Evolutionary conservation across 2,888 invertebrate species (phyloP), one percentile per base, ranked within the genome.

Genomic region (Nymphalis polychloros): DNA sequence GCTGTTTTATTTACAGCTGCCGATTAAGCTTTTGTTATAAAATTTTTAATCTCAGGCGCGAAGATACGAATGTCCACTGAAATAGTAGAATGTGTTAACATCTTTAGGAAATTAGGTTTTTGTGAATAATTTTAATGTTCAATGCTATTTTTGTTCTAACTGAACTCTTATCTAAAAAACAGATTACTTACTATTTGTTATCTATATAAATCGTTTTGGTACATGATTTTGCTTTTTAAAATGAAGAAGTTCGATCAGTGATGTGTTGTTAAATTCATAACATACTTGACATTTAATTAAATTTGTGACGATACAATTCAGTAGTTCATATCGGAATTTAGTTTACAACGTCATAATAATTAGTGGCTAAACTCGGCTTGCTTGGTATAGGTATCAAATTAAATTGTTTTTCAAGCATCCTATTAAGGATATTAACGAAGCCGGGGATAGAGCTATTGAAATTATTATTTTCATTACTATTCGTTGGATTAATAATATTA

Each of bases 1-100:
- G 4, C 57, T 19, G 35, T 57, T 41, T 57, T 47, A 60, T 60
- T 60, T 60, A 17, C 17, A 60, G 48, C 17, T 60, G 27, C 13
- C n/a, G 13, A 49, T 31, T 10, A 19, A n/a, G 10, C 31, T 61
- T 27, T 19, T 17, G 49, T 61, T 49, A 31, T 61, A 48, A 59
- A 59, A 59, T 47, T 47, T 13, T 59, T 47, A 27, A 47, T 47
- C 23, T 59, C 47, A 20, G 47, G 48, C 27, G 48, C 8, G 19
- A 10, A 48, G 17, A 31, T 61, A 48, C 60, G 48, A 61, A 31
- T 48, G 27, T 48, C 60, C n/a, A 19, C 8, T n/a, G 16, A 19
- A 20, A 23, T 20, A 10, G 49, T 49, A 48, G 49, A 27, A 61
- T 61, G 31, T 61, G 10, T 49, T 27, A 31, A 60, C n/a, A 16